Evolutionary conservation across 2,888 invertebrate genomes (phyloP), one percentile per base, ranked within the genome.

Genomic region (Brachypalpus laphriformis): DNA sequence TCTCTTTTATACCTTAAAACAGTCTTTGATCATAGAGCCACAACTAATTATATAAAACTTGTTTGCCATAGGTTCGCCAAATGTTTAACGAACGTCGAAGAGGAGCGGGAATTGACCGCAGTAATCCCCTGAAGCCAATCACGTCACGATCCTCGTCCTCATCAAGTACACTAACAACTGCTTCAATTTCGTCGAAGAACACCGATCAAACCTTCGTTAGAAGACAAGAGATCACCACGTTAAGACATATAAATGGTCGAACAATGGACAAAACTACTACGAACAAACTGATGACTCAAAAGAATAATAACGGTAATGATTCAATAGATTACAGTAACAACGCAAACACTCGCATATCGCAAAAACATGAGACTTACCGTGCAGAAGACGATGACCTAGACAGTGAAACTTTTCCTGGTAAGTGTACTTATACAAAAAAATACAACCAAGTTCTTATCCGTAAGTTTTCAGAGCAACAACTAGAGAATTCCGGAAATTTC

Each of bases 1-100:
- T n/a, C n/a, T n/a, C n/a, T n/a, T n/a, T n/a, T n/a, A n/a, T n/a
- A n/a, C n/a, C n/a, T n/a, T n/a, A n/a, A n/a, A n/a, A n/a, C n/a
- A n/a, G n/a, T n/a, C n/a, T n/a, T n/a, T n/a, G n/a, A n/a, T n/a
- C n/a, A n/a, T n/a, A n/a, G n/a, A n/a, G n/a, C n/a, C n/a, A n/a
- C n/a, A n/a, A n/a, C n/a, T n/a, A n/a, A 56, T 22, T 11, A 61
- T 31, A 18, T 4, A 9, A 31, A 34, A 16, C 0, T 7, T 31
- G 2, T 34, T 25, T n/a, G 9, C 14, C 14, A 40, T 4, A 95
- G 95, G 96, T 97, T 28, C 94, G 97, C 11, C 97, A 97, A 92
- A 95, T 97, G 95, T 97, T 97, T 89, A 96, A 97, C 89, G 97
- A 97, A 90, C 94, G 96, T 25, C 94, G 96, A 42, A 95, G 95